Base-by-base conservation (phyloP, 2,113 vertebrate species). In the Rhadina sibilatrix region DNA sequence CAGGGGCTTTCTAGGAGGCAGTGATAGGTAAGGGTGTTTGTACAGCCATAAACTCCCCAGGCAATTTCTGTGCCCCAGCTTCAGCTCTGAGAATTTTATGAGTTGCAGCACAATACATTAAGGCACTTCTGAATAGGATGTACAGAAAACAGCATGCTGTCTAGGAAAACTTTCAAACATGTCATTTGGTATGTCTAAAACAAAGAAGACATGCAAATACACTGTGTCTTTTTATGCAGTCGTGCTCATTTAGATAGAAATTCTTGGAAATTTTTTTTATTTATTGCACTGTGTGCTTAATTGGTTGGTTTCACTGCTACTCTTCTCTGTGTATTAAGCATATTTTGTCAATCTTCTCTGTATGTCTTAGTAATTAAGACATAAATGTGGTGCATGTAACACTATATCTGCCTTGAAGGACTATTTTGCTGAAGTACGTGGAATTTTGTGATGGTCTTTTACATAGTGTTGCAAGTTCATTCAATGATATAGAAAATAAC, bases 221-320 rank as follows among this genome's bases (percentile, higher is more conserved):
- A 22, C 7, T 1, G 2, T 21, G 8, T n/a, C 25, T n/a, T 86
- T 68, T 78, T 10, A 56, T 28, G 78, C 12, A 91, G 52, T 87
- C 22, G 37, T 63, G 65, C 40, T 88, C 69, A 38, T 86, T 91
- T 75, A 42, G n/a, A 78, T 37, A 74, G 15, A 96, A 95, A 83
- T 40, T 71, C 70, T 84, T 40, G 33, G 64, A 83, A 83, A 93
- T 23, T 59, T 38, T 80, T 95, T 89, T 91, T 17, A 92, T 83
- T 95, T 97, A 79, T 91, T 96, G 95, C 52, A 79, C 4, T 47
- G 19, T 56, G 12, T 54, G 68, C 54, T 95, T 95, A 91, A 91
- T 89, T 96, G 20, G 5, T 82, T 94, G 52, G 17, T 94, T 96
- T 96, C 87, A 37, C 64, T 83, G 57, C 79, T 97, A 53, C 70